phyloP scores from a whole-genome alignment of 1,140 invertebrate genomes.

The Eueides isabella region DNA sequence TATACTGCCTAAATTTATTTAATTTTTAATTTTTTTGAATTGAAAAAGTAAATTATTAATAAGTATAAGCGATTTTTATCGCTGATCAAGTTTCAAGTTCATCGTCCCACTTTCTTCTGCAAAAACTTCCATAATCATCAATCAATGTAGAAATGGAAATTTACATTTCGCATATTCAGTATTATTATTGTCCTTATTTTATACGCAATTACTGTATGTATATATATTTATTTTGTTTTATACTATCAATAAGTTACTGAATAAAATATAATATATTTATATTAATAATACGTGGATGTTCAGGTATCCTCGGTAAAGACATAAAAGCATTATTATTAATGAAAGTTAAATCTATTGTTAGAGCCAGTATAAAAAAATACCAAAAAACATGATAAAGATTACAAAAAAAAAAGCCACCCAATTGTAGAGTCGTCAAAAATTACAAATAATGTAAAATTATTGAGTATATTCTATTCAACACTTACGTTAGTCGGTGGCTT shows the following conservation, averaged over 20 bases:
- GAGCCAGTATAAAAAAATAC: neutral
- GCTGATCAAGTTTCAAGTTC: constrained; percentile 10
- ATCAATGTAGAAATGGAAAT: constrained; percentile 17
- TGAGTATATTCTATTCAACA: constrained; percentile 20
- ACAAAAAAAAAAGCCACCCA: neutral
- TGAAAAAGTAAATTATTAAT: neutral
- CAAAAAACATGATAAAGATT: neutral
- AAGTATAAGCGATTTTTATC: neutral
- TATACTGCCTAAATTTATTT: neutral
- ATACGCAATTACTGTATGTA: neutral
- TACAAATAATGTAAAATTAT: neutral
- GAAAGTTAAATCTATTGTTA: no score
- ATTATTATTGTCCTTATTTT: neutral
- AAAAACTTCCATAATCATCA: constrained; percentile 33
- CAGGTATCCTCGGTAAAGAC: no score
- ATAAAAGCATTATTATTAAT: no score
- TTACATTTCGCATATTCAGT: neutral
- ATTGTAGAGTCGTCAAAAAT: neutral
- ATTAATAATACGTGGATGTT: neutral
- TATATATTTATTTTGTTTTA: neutral
- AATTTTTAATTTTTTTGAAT: neutral
- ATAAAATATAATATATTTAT: neutral
- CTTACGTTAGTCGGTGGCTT: constrained; percentile 76
- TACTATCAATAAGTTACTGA: neutral
- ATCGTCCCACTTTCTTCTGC: constrained; percentile 31